phyloP scores from a whole-genome alignment of 2,797 vertebrate genomes.

The Pantherophis vulpinus region DNA sequence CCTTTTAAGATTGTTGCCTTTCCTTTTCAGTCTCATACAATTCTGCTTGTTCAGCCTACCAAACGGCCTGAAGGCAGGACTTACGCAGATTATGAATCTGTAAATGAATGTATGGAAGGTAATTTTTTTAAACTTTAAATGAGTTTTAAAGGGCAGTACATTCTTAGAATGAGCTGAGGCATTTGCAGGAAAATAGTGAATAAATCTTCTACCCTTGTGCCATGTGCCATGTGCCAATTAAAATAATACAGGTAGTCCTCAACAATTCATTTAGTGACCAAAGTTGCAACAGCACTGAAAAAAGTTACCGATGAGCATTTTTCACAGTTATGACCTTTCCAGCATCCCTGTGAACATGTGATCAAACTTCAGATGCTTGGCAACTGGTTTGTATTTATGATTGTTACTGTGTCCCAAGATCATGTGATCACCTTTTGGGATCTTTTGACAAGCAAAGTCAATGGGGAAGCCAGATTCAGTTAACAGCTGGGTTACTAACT shows the following conservation, averaged over 20 bases:
- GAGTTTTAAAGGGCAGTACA: background rate
- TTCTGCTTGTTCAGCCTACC: conserved; percentile 95
- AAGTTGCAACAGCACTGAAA: background rate
- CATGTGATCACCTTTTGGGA: background rate
- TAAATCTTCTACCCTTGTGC: background rate
- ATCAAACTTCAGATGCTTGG: background rate
- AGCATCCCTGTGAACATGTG: background rate
- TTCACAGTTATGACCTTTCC: background rate
- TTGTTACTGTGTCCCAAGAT: background rate
- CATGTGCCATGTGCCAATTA: background rate
- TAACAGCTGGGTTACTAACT: background rate
- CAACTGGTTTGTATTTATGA: background rate
- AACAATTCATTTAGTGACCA: background rate
- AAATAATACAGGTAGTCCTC: background rate
- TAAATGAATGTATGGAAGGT: conserved; percentile 99
- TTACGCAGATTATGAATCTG: conserved; percentile 97
- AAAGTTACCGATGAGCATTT: background rate
- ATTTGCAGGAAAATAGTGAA: background rate
- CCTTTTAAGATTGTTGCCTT: conserved; percentile 23
- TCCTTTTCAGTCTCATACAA: conserved; percentile 89
- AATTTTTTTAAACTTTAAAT: conserved; percentile 37
- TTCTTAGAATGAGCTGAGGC: background rate
- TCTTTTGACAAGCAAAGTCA: background rate
- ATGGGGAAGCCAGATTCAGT: background rate
- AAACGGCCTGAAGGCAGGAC: conserved; percentile 98